These are phyloP conservation scores for Melopsittacus undulatus DNA, from an alignment of 2,797 vertebrate genomes.

Conservation along the genomic window DNA sequence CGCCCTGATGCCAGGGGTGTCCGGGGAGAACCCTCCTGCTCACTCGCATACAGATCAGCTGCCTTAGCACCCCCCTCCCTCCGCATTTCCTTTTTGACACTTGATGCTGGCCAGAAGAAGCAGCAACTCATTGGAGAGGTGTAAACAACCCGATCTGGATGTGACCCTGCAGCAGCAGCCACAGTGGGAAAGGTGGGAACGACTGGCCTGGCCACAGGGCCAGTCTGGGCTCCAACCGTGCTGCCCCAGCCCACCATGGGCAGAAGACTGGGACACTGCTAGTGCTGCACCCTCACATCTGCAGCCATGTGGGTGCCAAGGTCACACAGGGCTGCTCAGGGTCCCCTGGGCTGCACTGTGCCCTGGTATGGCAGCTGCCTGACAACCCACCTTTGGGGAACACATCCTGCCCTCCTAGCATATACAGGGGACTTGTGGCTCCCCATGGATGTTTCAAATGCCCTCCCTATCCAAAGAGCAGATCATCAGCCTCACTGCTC, in stretches of 20 bases:
- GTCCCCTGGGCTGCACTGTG: not conserved
- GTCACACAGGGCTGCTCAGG: not conserved
- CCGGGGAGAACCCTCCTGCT: slow-evolving; percentile 17
- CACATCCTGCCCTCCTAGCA: not conserved
- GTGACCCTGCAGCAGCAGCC: not conserved
- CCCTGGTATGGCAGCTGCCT: rapidly evolving
- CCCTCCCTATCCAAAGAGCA: not conserved
- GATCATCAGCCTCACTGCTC: not conserved
- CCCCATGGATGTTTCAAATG: rapidly evolving
- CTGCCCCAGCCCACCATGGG: not conserved
- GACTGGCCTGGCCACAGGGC: no score
- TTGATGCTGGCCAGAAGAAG: not conserved
- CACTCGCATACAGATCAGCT: not conserved
- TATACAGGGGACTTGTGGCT: not conserved
- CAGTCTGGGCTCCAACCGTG: not conserved
- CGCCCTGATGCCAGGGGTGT: not conserved
- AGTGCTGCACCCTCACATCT: not conserved
- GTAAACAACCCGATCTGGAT: not conserved
- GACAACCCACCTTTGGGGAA: not conserved
- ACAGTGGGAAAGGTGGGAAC: rapidly evolving
- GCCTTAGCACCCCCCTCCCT: not conserved
- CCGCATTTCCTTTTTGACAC: not conserved
- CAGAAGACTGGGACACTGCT: not conserved
- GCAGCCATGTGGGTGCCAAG: rapidly evolving
- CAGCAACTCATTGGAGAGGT: not conserved